Evolutionary conservation across 2,113 vertebrate genomes (phyloP), one percentile per base, ranked within the genome.

Genomic region (Sinocyclocheilus maitianheensis): DNA sequence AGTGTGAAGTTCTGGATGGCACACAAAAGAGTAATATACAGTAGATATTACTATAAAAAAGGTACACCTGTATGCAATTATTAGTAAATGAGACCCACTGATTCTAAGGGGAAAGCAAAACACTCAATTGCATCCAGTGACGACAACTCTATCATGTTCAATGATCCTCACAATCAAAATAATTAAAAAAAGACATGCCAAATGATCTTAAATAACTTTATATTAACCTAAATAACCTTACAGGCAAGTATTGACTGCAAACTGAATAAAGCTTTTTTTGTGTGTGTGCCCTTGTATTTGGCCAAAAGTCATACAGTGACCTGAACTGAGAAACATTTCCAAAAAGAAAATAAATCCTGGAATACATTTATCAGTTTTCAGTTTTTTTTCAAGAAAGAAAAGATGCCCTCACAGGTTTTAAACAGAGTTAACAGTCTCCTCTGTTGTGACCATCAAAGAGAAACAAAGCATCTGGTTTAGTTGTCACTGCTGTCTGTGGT

Each of bases 1-100:
- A 62, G 10, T 62, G 10, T 11, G 60, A 62, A 62, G 22, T n/a
- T 9, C 3, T 24, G 9, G n/a, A 24, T 63, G 22, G 60, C 1
- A 12, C 3, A 24, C 60, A 63, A 24, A 63, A 58, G 0, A 20
- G 6, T 6, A 2, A 46, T 34, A 34, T 34, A 34, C 30, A 34
- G 30, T 34, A 34, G 30, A 34, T 34, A 34, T 34, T 34, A 34
- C 30, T 34, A 34, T 34, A 63, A 63, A 63, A 1, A 1, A 63
- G n/a, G n/a, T 12, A 63, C n/a, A 63, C 26, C n/a, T 63, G 62
- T 63, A 63, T 63, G 62, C 62, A 63, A 63, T 63, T 63, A 63
- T 63, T 26, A 63, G n/a, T 63, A 11, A 63, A 26, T 63, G n/a
- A 63, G 62, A 63, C 62, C 11, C 62, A 13, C n/a, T 63, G 62